Evolutionary conservation across 2,888 invertebrate genomes (phyloP), one percentile per base, ranked within the genome.

Genomic region (Acanthoscelides obtectus): DNA sequence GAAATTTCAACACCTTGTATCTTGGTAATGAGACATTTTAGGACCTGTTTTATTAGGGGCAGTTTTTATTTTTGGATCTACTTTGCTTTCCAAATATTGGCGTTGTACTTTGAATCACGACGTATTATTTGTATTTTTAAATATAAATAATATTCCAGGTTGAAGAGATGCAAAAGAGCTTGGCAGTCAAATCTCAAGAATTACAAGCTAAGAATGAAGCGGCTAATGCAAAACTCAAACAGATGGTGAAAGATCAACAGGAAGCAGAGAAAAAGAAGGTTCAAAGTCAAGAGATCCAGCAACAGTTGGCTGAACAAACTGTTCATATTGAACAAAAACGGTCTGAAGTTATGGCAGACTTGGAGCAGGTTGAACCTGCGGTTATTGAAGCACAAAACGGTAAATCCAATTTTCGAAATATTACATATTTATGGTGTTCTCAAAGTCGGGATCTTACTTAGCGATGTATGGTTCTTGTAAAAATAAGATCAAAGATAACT

Each of bases 211-310:
- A 99, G 88, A 99, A 99, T 84, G 97, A 97, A 84, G 97, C 98
- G 1, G 99, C 99, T 70, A 99, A 99, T 85, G 95, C 96, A n/a
- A 99, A 99, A 87, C 89, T 99, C 69, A 93, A 96, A 77, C 98
- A 99, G 86, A 99, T 99, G 99, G 95, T 99, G 68, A 97, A 97
- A 87, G 97, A 99, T 86, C 98, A 99, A 85, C 98, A 99, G 82
- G 98, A 99, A 85, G 99, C 99, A 0, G 99, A 99, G 85, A 96
- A 98, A 88, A 97, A 98, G 87, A 99, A 99, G 86, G 95, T 97
- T 64, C 96, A 98, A 81, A 97, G 97, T 81, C 98, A 98, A 85
- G 97, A 99, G 84, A 96, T 99, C 83, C 98, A 98, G 87, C 84
- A 83, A 73, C 88, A 88, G 77, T 85, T 94, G 81, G 93, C 93